A percentile compares a stretch with the other conserved stretches of the same genome.
These are phyloP conservation scores for Macrocentrus cingulum DNA, from an alignment of 1,140 invertebrate genomes.

Conservation along the genomic window DNA sequence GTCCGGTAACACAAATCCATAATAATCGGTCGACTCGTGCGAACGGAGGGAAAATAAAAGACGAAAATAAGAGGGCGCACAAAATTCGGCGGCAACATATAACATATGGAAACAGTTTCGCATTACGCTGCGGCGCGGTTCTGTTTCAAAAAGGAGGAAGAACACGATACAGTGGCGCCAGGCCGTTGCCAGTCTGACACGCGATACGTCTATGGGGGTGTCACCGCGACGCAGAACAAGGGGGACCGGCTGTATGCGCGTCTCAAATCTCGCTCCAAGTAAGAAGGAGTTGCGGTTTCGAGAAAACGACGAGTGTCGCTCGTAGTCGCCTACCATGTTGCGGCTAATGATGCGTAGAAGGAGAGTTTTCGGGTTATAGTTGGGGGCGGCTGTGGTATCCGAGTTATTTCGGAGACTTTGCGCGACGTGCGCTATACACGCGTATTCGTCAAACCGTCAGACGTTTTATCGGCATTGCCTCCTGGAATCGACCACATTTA, in stretches of 20 bases:
- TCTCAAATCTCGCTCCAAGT: conserved; percentile 5
- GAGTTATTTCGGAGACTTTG: conserved; percentile 45
- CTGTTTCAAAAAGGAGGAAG: conserved; percentile 37
- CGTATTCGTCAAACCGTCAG: conserved; percentile 22
- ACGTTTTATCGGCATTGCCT: too few relatives aligned
- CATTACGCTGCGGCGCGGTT: conserved; percentile 30
- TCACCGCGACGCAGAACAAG: conserved; percentile 34
- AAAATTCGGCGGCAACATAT: background rate
- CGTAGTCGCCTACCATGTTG: conserved; percentile 11
- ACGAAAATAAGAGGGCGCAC: too few relatives aligned
- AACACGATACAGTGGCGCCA: conserved; percentile 52
- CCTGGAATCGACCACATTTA: too few relatives aligned
- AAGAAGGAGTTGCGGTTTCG: conserved; percentile 1
- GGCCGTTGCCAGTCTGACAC: conserved; percentile 48
- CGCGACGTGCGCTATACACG: conserved; percentile 26
- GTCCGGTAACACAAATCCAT: conserved; percentile 27
- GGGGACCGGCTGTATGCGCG: background rate
- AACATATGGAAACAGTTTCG: conserved; percentile 23
- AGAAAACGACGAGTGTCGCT: conserved; percentile 1
- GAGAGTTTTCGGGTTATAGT: conserved; percentile 32
- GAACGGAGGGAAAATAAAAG: too few relatives aligned
- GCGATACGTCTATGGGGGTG: conserved; percentile 55
- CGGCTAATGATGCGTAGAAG: conserved; percentile 50
- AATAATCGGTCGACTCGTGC: background rate
- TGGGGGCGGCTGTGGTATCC: conserved; percentile 43